phyloP scores from a whole-genome alignment of 92 coral and sea anemone species.

The Porites cylindrica region DNA sequence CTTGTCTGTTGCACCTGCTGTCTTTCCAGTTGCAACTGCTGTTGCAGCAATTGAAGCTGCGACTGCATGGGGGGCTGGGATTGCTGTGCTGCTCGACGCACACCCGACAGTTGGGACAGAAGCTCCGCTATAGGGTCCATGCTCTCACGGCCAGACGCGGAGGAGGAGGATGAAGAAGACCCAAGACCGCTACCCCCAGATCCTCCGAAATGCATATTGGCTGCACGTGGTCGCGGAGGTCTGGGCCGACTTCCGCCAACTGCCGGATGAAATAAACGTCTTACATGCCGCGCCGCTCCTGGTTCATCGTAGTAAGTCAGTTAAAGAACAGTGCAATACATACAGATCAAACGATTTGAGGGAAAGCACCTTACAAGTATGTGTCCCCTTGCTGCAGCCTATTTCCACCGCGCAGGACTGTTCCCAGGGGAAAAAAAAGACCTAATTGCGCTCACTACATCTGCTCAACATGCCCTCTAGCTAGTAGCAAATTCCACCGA shows the following conservation, averaged over 20 bases:
- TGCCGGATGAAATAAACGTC: slow-evolving; percentile 97
- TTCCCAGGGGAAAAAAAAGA: too few species aligned
- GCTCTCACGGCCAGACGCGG: slow-evolving; percentile 89
- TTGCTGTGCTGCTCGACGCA: slow-evolving; percentile 97
- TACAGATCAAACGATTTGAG: background rate
- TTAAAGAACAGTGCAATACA: slow-evolving; percentile 56
- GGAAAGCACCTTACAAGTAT: too few species aligned
- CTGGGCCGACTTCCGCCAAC: slow-evolving; percentile 93
- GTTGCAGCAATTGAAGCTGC: slow-evolving; percentile 94
- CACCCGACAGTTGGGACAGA: slow-evolving; percentile 96
- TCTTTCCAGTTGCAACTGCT: slow-evolving; percentile 93
- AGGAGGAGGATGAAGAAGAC: slow-evolving; percentile 75
- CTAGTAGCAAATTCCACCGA: too few species aligned
- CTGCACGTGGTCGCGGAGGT: slow-evolving; percentile 90
- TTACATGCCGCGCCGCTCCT: slow-evolving; percentile 86
- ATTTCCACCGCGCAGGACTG: too few species aligned
- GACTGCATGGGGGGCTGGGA: slow-evolving; percentile 98
- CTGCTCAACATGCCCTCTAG: too few species aligned
- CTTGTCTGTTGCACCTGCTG: slow-evolving; percentile 99
- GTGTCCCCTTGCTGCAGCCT: too few species aligned
- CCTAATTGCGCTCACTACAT: too few species aligned
- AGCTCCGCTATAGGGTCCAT: slow-evolving; percentile 99
- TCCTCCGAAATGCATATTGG: slow-evolving; percentile 93
- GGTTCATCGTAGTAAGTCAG: slow-evolving; percentile 75
- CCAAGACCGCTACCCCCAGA: slow-evolving; percentile 70